phyloP scores from a whole-genome alignment of 2,888 invertebrate species.

The Lymantria dispar region DNA sequence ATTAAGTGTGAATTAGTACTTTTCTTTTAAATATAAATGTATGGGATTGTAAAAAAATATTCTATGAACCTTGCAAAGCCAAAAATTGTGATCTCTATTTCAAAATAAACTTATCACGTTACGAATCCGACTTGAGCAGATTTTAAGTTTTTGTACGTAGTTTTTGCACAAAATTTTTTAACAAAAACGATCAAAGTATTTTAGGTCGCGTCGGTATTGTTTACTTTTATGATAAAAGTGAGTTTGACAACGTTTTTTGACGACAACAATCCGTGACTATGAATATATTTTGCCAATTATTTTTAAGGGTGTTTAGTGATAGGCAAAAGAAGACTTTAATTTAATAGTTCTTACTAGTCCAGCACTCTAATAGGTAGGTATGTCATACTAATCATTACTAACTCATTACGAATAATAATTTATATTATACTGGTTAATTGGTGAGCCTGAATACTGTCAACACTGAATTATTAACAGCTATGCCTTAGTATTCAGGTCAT shows the following conservation, averaged over 20 bases:
- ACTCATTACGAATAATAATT: no score
- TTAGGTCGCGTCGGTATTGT: slow-evolving; percentile 59
- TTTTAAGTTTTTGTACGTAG: slow-evolving; percentile 62
- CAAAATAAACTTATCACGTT: slow-evolving; percentile 78
- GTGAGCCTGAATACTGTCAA: no score
- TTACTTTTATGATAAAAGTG: slow-evolving; percentile 67
- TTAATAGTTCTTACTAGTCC: no score
- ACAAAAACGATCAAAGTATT: slow-evolving; percentile 53
- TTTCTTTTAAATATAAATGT: no score
- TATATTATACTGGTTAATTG: no score
- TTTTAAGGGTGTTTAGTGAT: not conserved
- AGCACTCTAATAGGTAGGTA: no score
- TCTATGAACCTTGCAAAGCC: not conserved
- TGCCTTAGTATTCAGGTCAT: no score
- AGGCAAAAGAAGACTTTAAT: no score
- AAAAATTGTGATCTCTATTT: slow-evolving; percentile 35
- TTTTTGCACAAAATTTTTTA: slow-evolving; percentile 69
- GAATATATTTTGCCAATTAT: slow-evolving; percentile 34
- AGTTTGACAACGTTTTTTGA: slow-evolving; percentile 49
- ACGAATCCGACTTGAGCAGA: slow-evolving; percentile 52
- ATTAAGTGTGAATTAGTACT: no score
- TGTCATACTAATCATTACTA: no score
- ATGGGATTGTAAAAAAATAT: no score
- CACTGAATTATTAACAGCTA: no score
- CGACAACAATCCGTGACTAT: slow-evolving; percentile 39